A percentile compares a stretch with the other conserved stretches of the same genome.
These are phyloP conservation scores for Indicator maculatus DNA, from an alignment of 2,113 vertebrate genomes.

Conservation along the genomic window DNA sequence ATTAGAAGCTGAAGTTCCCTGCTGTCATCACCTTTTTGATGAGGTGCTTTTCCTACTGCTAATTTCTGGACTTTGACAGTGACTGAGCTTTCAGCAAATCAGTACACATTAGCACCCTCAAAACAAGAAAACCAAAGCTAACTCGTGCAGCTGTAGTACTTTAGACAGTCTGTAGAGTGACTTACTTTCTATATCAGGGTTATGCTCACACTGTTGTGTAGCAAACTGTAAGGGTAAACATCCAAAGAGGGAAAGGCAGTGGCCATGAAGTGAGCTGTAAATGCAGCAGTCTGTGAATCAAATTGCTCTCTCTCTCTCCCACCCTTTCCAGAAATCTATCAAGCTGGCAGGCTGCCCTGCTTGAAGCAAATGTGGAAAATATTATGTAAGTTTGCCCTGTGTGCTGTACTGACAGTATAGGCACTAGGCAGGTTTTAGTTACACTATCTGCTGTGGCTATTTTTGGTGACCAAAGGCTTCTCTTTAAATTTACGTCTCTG, in stretches of 20 bases:
- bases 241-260: conserved; percentile 17
- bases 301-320: conserved; percentile 50
- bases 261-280: conserved; percentile 4
- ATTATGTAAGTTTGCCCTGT: conserved; percentile 58
- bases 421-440: conserved; percentile 29
- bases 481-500: conserved; percentile 40
- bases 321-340: conserved; percentile 60
- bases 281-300: conserved; percentile 60
- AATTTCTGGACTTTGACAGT: not conserved
- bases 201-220: conserved; percentile 10
- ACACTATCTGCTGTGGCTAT: conserved; percentile 51
- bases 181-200: conserved; percentile 29
- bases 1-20: not conserved
- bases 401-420: not conserved
- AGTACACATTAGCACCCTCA: not conserved
- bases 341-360: conserved; percentile 45
- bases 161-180: not conserved
- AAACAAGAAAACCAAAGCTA: not conserved
- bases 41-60: not conserved
- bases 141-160: not conserved
- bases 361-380: conserved; percentile 70
- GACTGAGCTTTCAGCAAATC: not conserved
- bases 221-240: conserved; percentile 31
- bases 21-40: not conserved
- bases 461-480: conserved; percentile 46